phyloP scores from a whole-genome alignment of 2,888 invertebrate genomes.

The Drosophila neotestacea region DNA sequence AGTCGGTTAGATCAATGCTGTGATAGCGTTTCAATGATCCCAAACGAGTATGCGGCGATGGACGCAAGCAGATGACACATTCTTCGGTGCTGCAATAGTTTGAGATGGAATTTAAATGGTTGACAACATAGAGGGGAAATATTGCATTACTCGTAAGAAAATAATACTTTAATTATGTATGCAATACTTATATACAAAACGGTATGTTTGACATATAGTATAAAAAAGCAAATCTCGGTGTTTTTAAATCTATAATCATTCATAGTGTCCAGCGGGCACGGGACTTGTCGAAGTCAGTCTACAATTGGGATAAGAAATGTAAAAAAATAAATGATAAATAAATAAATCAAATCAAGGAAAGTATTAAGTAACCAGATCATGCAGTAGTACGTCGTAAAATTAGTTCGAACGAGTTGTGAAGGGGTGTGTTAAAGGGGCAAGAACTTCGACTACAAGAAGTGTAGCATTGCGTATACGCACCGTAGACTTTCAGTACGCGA shows the following conservation, averaged over 20 bases:
- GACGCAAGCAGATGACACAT: conserved; percentile 81
- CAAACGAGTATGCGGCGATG: conserved; percentile 71
- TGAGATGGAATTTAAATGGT: conserved; percentile 12
- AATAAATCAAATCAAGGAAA: conserved; percentile 32
- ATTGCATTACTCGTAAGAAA: conserved; percentile 26
- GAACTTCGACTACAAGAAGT: conserved; percentile 31
- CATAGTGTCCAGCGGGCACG: conserved; percentile 78
- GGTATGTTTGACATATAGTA: conserved; percentile 17
- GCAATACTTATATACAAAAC: conserved; percentile 46
- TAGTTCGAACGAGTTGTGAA: conserved; percentile 30
- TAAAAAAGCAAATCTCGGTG: conserved; percentile 59
- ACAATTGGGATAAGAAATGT: conserved; percentile 60
- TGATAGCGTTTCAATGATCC: conserved; percentile 66
- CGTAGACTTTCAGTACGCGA: conserved; percentile 93
- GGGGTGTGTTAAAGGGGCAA: conserved; percentile 2
- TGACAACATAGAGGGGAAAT: not conserved
- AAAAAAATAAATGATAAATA: conserved; percentile 31
- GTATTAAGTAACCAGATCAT: conserved; percentile 34
- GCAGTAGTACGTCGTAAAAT: conserved; percentile 32
- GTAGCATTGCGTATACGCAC: conserved; percentile 85
- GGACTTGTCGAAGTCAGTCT: conserved; percentile 84
- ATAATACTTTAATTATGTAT: conserved; percentile 66
- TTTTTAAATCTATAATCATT: conserved; percentile 64
- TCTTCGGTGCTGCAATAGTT: conserved; percentile 82
- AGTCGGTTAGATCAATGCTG: conserved; percentile 75